Percentiles rank a stretch among this genome's conserved stretches.
Conservation (phyloP, 2,888 invertebrate genomes). For the Tineola bisselliella region DNA sequence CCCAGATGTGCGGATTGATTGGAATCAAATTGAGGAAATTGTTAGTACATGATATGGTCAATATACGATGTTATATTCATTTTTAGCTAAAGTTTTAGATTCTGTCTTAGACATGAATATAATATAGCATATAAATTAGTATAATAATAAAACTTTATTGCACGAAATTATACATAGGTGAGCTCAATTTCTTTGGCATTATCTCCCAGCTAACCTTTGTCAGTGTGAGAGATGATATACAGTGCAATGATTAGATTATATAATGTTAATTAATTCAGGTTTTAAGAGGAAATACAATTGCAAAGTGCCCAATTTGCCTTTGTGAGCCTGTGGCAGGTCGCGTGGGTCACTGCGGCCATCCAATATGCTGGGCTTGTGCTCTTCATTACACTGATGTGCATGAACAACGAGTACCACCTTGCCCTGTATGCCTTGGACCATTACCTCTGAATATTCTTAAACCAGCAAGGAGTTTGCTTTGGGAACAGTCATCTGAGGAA, state of each 20-base stretch:
- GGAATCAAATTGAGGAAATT: slow-evolving; percentile 93
- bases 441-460: slow-evolving; percentile 84
- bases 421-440: slow-evolving; percentile 92
- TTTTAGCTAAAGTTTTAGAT: not conserved
- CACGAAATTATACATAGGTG: too few relatives aligned
- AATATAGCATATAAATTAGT: too few relatives aligned
- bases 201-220: too few relatives aligned
- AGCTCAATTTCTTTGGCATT: too few relatives aligned
- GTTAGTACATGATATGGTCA: slow-evolving; percentile 63
- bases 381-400: slow-evolving; percentile 90
- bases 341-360: slow-evolving; percentile 94
- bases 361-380: slow-evolving; percentile 96
- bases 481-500: slow-evolving; percentile 47
- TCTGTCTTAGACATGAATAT: not conserved
- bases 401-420: slow-evolving; percentile 79
- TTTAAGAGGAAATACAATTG: slow-evolving; percentile 24
- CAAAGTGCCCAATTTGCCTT: slow-evolving; percentile 90
- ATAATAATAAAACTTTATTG: too few relatives aligned
- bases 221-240: too few relatives aligned
- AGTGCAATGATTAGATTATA: too few relatives aligned
- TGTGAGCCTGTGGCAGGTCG: slow-evolving; percentile 87
- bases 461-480: slow-evolving; percentile 63
- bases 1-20: slow-evolving; percentile 90
- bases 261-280: slow-evolving; percentile 27
- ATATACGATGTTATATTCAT: too few relatives aligned